These are phyloP conservation scores for Leuciscus waleckii DNA, from an alignment of 2,797 vertebrate species.

Conservation along the genomic window DNA sequence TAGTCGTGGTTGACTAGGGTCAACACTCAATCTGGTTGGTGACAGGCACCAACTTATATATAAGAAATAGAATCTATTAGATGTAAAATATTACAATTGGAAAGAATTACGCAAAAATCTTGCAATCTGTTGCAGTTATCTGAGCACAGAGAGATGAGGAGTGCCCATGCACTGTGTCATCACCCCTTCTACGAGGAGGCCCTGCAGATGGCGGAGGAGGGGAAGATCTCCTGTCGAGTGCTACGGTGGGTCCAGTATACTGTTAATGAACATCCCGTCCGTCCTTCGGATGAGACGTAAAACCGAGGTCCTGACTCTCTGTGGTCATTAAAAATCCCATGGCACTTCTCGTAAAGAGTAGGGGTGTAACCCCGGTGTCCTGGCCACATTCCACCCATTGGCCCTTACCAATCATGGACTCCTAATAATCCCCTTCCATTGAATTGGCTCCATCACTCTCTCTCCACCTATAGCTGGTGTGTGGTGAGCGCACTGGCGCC, in stretches of 20 bases:
- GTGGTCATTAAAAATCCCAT: too few relatives aligned
- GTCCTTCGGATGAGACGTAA: too few relatives aligned
- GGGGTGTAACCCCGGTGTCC: too few relatives aligned
- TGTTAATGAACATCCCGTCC: neutral
- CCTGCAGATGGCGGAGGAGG: slow-evolving; percentile 91
- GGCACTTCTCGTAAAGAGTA: too few relatives aligned
- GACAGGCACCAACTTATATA: neutral
- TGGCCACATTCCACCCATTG: too few relatives aligned
- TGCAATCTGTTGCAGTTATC: slow-evolving; percentile 68
- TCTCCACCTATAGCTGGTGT: too few relatives aligned
- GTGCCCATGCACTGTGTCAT: slow-evolving; percentile 75
- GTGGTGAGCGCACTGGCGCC: too few relatives aligned
- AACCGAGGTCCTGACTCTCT: too few relatives aligned
- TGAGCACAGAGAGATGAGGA: slow-evolving; percentile 83
- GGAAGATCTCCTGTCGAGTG: slow-evolving; percentile 90
- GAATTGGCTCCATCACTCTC: too few relatives aligned
- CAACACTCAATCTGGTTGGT: neutral
- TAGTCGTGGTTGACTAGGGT: neutral
- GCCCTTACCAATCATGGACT: too few relatives aligned
- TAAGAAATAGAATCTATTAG: neutral
- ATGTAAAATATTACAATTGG: neutral
- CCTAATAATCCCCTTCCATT: too few relatives aligned
- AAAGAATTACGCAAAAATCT: neutral
- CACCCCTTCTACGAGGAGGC: slow-evolving; percentile 93
- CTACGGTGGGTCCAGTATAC: slow-evolving; percentile 80